These are phyloP conservation scores for Drosophila kanekoi DNA, from an alignment of 2,888 invertebrate species.

Conservation along the genomic window DNA sequence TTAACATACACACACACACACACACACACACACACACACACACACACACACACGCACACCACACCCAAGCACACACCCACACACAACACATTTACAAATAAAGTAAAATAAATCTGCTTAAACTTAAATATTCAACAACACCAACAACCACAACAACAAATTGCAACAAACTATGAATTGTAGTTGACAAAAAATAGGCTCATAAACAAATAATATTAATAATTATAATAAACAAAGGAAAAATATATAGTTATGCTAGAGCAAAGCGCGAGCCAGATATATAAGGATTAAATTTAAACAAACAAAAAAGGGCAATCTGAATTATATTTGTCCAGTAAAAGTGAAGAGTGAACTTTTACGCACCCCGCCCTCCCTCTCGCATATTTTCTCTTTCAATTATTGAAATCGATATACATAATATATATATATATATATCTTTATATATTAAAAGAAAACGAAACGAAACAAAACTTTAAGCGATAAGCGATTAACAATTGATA, in stretches of 20 bases:
- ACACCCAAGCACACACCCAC: slow-evolving; percentile 19
- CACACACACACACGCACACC: slow-evolving; percentile 22
- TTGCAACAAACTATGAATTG: slow-evolving; percentile 32
- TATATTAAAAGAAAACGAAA: slow-evolving; percentile 14
- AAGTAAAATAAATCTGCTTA: slow-evolving; percentile 47
- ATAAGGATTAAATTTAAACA: slow-evolving; percentile 38
- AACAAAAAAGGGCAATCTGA: slow-evolving; percentile 50
- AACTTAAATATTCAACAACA: slow-evolving; percentile 42
- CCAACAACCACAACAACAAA: too few relatives aligned
- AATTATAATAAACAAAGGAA: slow-evolving; percentile 20
- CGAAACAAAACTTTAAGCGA: slow-evolving; percentile 26
- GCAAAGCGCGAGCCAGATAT: slow-evolving; percentile 33
- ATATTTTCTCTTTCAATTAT: slow-evolving; percentile 60
- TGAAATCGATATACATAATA: slow-evolving; percentile 54
- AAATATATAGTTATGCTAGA: slow-evolving; percentile 35
- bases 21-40: slow-evolving; percentile 7
- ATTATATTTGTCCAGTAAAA: slow-evolving; percentile 69
- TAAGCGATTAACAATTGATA: slow-evolving; percentile 47
- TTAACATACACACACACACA: slow-evolving; percentile 10
- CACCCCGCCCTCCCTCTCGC: slow-evolving; percentile 44
- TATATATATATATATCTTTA: slow-evolving; percentile 30
- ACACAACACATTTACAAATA: slow-evolving; percentile 48
- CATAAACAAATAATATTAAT: slow-evolving; percentile 18
- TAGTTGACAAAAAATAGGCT: slow-evolving; percentile 47
- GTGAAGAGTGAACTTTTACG: slow-evolving; percentile 48